Base-by-base conservation (phyloP, 2,797 vertebrate genomes). In the Chelon labrosus region DNA sequence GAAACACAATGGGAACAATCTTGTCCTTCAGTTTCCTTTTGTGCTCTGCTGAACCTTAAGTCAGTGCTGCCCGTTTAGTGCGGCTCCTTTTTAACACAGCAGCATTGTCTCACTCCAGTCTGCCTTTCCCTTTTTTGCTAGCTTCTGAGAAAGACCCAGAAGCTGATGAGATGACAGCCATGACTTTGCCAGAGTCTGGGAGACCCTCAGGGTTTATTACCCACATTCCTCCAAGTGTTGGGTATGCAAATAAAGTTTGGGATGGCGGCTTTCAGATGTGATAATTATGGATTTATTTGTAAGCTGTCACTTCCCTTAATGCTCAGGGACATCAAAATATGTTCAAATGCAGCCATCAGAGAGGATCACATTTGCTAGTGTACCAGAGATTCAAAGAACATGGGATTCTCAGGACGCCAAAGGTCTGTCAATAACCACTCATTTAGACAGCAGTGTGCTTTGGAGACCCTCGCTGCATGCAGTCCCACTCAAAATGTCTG, bases 281-380 rank as follows among this genome's bases (percentile, higher is more conserved):
- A 94, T 95, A 94, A 95, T 95, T 95, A 96, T 91, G 94, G 92
- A 93, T 95, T 95, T 95, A 95, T 95, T 96, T 96, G 95, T 95
- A 94, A 94, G 93, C 94, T 95, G 94, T 95, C 95, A 95, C 93
- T 95, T 95, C 92, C 79, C 92, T 93, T 94, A 92, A 94, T 93
- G 92, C 94, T 94, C 90, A 94, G 93, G 94, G 93, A 94, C 93
- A 93, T 95, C 94, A 96, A 94, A 93, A 93, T 91, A 94, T 93
- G 93, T 95, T 95, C 92, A 94, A 93, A 94, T 91, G 86, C 84
- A 88, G 80, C 88, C 93, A 92, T 95, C 92, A 94, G 92, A 94
- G 92, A 93, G 88, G 93, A 94, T 95, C 91, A 86, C 88, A 94
- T 93, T 93, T 93, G 91, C 91, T 89, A 56, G 93, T 90, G 86